Evolutionary conservation across 1,140 invertebrate genomes (phyloP).

Genomic region (Dermatophagoides farinae): DNA sequence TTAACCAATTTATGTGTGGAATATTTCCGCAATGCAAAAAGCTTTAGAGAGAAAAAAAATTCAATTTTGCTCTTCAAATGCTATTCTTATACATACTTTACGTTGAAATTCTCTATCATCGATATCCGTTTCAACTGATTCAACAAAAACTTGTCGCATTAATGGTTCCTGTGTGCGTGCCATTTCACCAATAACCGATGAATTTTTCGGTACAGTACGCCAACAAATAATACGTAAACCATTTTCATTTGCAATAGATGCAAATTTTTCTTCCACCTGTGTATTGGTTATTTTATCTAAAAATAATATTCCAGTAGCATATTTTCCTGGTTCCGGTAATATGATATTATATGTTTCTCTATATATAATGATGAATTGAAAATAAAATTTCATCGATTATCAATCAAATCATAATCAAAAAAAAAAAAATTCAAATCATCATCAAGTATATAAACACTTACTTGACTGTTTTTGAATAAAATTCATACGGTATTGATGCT

Average conservation of each 20-base stretch:
- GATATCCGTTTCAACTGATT: constrained; percentile 18
- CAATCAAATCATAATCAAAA: not conserved
- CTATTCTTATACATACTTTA: constrained; percentile 28
- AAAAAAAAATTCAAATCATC: not conserved
- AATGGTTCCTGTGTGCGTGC: constrained; percentile 80
- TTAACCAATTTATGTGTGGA: constrained; percentile 63
- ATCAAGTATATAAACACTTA: constrained; percentile 25
- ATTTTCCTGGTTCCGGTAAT: constrained; percentile 62
- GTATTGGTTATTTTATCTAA: constrained; percentile 59
- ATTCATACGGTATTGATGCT: constrained; percentile 80
- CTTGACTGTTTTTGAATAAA: constrained; percentile 64
- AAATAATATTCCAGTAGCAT: constrained; percentile 90
- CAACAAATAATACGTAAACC: constrained; percentile 63
- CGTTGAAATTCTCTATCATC: constrained; percentile 38
- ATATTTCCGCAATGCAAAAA: constrained; percentile 77
- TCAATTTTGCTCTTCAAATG: not conserved
- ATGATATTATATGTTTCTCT: constrained; percentile 53
- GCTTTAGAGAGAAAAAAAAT: constrained; percentile 31
- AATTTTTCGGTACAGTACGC: constrained; percentile 73
- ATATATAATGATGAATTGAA: constrained; percentile 18
- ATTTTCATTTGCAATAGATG: constrained; percentile 52
- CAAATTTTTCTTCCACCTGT: constrained; percentile 58
- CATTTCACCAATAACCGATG: constrained; percentile 60
- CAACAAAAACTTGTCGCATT: constrained; percentile 80
- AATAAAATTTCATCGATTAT: not conserved